Evolutionary conservation across 2,888 invertebrate genomes (phyloP), one percentile per base, ranked within the genome.

Genomic region (Drosophila anomelani): DNA sequence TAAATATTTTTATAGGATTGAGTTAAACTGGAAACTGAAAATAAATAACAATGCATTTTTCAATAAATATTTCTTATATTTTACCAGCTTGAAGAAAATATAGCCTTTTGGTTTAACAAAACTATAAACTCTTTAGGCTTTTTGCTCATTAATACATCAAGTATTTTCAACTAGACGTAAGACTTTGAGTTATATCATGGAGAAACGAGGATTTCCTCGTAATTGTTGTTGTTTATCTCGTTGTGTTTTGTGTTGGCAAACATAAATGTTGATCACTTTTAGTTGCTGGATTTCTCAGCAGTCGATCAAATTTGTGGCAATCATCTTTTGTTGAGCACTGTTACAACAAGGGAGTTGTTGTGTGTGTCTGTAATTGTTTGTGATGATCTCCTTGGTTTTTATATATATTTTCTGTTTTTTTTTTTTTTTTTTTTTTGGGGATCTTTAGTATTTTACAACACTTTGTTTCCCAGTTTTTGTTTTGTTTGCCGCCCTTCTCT

Each of bases 401-500:
- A 8, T 17, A 17, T 46, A 46, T 46, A 46, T 44, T 23, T 44
- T 23, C 7, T 15, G 20, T 29, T 8, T 4, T 20, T n/a, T 8
- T 32, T 32, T 32, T 7, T 32, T 8, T 32, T 32, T 60, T 60
- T 51, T 53, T 15, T 53, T 23, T 53, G 36, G 51, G 15, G 51
- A 53, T 53, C 51, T 23, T 53, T 9, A 53, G 51, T 20, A 53
- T 53, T 53, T 53, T 53, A 53, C 51, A 53, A 53, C 51, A 53
- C 51, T 41, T 34, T 66, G 39, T 55, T 55, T 66, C 26, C 32
- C 29, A 53, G 44, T 39, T 51, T 61, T 64, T 64, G 49, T 44
- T 66, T 56, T 55, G 61, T 55, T 47, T 55, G 62, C 51, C 13
- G 63, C 64, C 64, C 64, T 66, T 66, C 64, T 66, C 64, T 66